These are phyloP conservation scores for Diacarnus erythraeanus DNA, from an alignment of 37 sponge, comb jelly and placozoan species.

Conservation along the genomic window DNA sequence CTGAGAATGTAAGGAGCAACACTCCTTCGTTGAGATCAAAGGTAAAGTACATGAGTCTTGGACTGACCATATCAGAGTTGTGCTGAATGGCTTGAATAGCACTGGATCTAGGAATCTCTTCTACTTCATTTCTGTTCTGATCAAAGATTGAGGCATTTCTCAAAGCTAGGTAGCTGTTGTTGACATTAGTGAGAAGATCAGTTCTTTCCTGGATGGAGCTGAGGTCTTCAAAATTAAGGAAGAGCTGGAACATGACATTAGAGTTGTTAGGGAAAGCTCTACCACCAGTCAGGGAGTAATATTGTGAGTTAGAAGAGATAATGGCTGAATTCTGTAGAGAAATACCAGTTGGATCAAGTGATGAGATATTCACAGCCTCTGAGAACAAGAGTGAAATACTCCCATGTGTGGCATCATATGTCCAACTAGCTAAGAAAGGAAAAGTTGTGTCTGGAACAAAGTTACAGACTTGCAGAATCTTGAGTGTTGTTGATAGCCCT, in stretches of 20 bases:
- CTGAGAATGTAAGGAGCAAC: conserved; percentile 61
- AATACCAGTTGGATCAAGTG: conserved; percentile 67
- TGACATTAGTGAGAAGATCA: conserved; percentile 31
- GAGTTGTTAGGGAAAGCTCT: conserved; percentile 48
- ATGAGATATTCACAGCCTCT: conserved; percentile 79
- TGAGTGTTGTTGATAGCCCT: conserved; percentile 27
- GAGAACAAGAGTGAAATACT: conserved; percentile 69
- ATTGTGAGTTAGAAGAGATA: conserved; percentile 24
- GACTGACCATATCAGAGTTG: conserved; percentile 49
- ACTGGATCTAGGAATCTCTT: conserved; percentile 23
- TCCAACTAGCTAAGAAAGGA: conserved; percentile 58
- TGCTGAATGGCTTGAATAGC: conserved; percentile 41
- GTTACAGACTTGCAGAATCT: conserved; percentile 27
- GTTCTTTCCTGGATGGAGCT: conserved; percentile 58
- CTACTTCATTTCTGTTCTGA: conserved; percentile 55
- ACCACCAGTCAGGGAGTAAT: conserved; percentile 79
- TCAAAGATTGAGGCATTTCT: conserved; percentile 57
- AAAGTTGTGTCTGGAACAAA: conserved; percentile 61
- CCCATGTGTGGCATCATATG: conserved; percentile 44
- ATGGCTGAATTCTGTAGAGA: conserved; percentile 57
- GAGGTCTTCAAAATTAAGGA: conserved; percentile 65
- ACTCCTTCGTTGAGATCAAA: conserved; percentile 71
- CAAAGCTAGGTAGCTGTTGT: conserved; percentile 55
- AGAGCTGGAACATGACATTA: conserved; percentile 57
- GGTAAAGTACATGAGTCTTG: conserved; percentile 48